These are phyloP conservation scores for Semaprochilodus insignis DNA, from an alignment of 2,797 vertebrate species.

Conservation along the genomic window DNA sequence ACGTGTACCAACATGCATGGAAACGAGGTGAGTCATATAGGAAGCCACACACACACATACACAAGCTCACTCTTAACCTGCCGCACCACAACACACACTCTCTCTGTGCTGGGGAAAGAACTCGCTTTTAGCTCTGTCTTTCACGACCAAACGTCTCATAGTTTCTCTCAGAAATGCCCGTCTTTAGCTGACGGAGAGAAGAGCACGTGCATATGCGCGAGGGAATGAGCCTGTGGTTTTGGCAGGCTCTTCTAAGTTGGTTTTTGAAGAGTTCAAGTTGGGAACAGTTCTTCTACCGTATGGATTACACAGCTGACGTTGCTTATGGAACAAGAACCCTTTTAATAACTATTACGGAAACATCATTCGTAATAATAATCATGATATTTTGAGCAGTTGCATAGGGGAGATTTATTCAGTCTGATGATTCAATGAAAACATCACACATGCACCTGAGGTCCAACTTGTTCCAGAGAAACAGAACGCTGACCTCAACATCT, in stretches of 20 bases:
- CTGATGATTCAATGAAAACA: too few species aligned
- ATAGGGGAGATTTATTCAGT: too few species aligned
- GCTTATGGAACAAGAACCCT: not conserved
- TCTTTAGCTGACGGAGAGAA: not conserved
- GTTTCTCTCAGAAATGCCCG: not conserved
- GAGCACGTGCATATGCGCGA: not conserved
- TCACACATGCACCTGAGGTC: too few species aligned
- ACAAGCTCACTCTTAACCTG: slow-evolving; percentile 37
- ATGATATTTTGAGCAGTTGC: not conserved
- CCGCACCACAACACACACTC: slow-evolving; percentile 19
- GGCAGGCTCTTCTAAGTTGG: not conserved
- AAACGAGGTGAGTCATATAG: slow-evolving; percentile 58
- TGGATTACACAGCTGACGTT: not conserved
- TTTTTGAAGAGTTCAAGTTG: slow-evolving; percentile 1
- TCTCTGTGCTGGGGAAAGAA: not conserved
- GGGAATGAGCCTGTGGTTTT: not conserved
- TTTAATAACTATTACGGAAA: not conserved
- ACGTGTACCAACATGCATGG: slow-evolving; percentile 46
- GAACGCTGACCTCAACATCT: too few species aligned
- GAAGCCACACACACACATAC: slow-evolving; percentile 39
- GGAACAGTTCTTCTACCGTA: not conserved
- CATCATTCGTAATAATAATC: not conserved
- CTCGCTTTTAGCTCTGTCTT: not conserved
- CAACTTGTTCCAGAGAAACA: too few species aligned
- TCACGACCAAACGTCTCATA: not conserved